Evolutionary conservation across 2,113 vertebrate genomes (phyloP), one percentile per base, ranked within the genome.

Genomic region (Leuciscus idus): DNA sequence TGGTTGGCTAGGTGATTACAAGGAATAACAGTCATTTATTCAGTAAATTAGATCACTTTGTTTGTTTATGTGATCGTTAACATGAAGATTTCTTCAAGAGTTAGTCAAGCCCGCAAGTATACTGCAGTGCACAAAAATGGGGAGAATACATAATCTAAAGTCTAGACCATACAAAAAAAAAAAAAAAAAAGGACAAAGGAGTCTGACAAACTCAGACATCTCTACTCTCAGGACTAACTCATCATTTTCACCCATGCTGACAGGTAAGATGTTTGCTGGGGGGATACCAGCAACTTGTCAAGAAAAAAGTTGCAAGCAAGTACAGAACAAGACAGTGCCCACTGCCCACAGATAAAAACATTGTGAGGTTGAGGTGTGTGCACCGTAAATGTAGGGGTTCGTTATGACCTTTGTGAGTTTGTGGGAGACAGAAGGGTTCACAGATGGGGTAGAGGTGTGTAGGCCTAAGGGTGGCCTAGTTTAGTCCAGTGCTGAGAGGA

Each of bases 321-420:
- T 4, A 26, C 72, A 48, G 48, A 74, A 26, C 12, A 46, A 75
- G 43, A 75, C n/a, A 74, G 72, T 75, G 43, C 72, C 43, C 43
- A 75, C 43, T 75, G 43, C 72, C 43, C 43, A 75, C 43, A 75
- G 5, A 75, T 48, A 26, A 48, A 17, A 36, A 43, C 68, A 72
- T 6, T n/a, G 36, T 9, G 36, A 17, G 23, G 13, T 62, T 26
- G 23, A 46, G 33, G 13, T 62, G 52, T 79, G 33, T 30, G 39
- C 28, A 36, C 30, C 4, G 7, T 28, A n/a, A 80, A 80, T 80
- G 57, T 43, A 43, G 76, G 76, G 10, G 23, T 15, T 36, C 23
- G 23, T 80, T 43, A 61, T 61, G 55, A 62, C 77, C 77, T 62
- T 30, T 43, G 55, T 80, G 55, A 23, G 57, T 80, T 62, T 17